Evolutionary conservation across 2,888 invertebrate genomes (phyloP).

Genomic region (Alloscopus bannaensis): DNA sequence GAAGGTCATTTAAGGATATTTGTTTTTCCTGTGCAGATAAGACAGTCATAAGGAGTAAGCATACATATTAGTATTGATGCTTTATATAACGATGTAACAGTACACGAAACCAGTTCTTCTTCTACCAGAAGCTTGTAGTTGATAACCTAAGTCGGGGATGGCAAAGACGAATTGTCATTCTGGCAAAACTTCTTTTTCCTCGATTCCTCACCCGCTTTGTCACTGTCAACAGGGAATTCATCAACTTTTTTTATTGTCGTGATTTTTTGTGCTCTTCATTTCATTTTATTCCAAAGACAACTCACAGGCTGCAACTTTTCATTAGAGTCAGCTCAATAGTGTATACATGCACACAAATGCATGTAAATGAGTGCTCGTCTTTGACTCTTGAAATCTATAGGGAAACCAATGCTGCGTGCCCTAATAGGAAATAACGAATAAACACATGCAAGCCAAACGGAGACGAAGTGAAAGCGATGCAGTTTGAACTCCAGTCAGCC

Average conservation of each 20-base stretch:
- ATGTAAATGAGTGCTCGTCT: too few species aligned
- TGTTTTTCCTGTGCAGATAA: too few species aligned
- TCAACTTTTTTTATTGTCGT: constrained; percentile 55
- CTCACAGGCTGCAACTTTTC: constrained; percentile 18
- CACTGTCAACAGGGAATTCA: constrained; percentile 58
- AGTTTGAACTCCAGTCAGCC: constrained; percentile 10
- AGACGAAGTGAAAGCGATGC: constrained; percentile 8
- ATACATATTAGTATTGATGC: not conserved
- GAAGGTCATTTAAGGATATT: not conserved
- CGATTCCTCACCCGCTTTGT: constrained; percentile 44
- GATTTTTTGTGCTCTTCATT: constrained; percentile 10
- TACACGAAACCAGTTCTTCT: constrained; percentile 10
- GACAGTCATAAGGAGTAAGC: not conserved
- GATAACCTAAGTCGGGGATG: constrained; percentile 60
- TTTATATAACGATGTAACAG: not conserved
- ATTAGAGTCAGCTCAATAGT: not conserved
- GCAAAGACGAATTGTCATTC: constrained; percentile 55
- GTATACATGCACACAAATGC: too few species aligned
- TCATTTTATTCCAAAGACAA: constrained; percentile 11
- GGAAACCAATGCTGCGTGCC: not conserved
- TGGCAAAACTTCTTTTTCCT: constrained; percentile 42
- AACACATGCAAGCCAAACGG: not conserved
- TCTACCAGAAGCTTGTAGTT: constrained; percentile 54
- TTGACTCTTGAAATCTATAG: not conserved
- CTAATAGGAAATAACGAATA: constrained; percentile 19